Evolutionary conservation across 2,888 invertebrate species (phyloP), one percentile per base, ranked within the genome.

Genomic region (Scaptomyza polygonia): DNA sequence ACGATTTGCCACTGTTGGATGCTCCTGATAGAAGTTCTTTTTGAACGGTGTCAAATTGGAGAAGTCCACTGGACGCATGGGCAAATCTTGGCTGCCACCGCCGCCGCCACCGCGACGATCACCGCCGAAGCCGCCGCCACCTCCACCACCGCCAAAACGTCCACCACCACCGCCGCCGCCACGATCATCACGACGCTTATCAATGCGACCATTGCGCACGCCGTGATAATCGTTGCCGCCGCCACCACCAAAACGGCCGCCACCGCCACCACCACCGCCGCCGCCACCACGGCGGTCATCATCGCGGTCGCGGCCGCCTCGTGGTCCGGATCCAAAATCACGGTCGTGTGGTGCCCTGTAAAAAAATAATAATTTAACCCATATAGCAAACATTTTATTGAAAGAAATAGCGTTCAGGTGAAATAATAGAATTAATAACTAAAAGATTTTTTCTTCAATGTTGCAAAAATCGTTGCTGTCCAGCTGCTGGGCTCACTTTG

Each of bases 71-170:
- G 92, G 92, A 95, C 69, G 96, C 93, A 99, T 93, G 89, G 99
- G 99, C 90, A 99, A 97, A 40, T 91, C 91, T 44, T 91, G 91
- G 51, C 90, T 92, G 96, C 97, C 81, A 97, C 99, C 69, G 97
- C 97, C 97, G 11, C 49, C 36, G 36, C 42, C 42, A 63, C 96
- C 78, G 30, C 89, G 73, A n/a, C 83, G 79, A 67, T 82, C 91
- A 25, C 86, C 83, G 30, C 82, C 79, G 52, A 85, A 82, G 36
- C 89, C 82, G n/a, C 80, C 91, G 95, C 96, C 51, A 97, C 96
- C 52, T 97, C 98, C 93, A 97, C 98, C 91, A 97, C 98, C 30
- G 97, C 93, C 93, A 97, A 99, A 99, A 18, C 88, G 98, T 8
- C 88, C 25, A 1, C 25, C 25, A 5, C 25, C 83, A 29, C 84